Evolutionary conservation across 2,888 invertebrate genomes (phyloP).

Genomic region (Hydriomena furcata): DNA sequence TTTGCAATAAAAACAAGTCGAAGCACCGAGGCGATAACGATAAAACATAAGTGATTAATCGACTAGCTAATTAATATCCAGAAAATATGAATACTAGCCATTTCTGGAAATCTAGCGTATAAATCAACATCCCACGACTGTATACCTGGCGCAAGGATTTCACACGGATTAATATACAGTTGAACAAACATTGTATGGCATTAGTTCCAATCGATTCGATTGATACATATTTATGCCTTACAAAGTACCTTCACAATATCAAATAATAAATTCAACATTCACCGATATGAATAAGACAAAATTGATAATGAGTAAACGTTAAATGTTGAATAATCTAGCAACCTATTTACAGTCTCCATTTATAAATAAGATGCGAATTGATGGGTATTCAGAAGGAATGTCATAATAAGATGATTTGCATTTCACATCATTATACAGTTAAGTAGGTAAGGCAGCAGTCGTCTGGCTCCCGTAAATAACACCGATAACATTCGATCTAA

Average conservation of each 20-base stretch:
- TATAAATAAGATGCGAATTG: conserved; percentile 41
- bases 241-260: conserved; percentile 25
- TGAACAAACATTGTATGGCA: conserved; percentile 34
- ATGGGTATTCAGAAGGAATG: conserved; percentile 22
- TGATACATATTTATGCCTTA: conserved; percentile 27
- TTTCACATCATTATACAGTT: conserved; percentile 37
- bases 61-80: conserved; percentile 32
- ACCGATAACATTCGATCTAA: conserved; percentile 13
- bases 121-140: conserved; percentile 50
- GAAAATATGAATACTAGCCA: conserved; percentile 28
- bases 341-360: conserved; percentile 39
- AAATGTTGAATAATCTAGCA: conserved; percentile 32
- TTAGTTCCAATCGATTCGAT: conserved; percentile 32
- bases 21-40: conserved; percentile 13
- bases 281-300: conserved; percentile 38
- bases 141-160: conserved; percentile 34
- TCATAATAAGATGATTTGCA: conserved; percentile 44
- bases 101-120: conserved; percentile 42
- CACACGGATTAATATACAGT: conserved; percentile 40
- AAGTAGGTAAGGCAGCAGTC: too few relatives aligned
- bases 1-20: too few relatives aligned
- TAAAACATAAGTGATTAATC: conserved; percentile 28
- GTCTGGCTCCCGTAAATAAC: conserved; percentile 9
- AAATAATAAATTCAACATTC: conserved; percentile 29
- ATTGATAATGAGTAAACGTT: conserved; percentile 36